Percentiles rank a stretch among this genome's conserved stretches.
phyloP scores from a whole-genome alignment of 2,113 vertebrate species.

The Anser brachyrhynchus region DNA sequence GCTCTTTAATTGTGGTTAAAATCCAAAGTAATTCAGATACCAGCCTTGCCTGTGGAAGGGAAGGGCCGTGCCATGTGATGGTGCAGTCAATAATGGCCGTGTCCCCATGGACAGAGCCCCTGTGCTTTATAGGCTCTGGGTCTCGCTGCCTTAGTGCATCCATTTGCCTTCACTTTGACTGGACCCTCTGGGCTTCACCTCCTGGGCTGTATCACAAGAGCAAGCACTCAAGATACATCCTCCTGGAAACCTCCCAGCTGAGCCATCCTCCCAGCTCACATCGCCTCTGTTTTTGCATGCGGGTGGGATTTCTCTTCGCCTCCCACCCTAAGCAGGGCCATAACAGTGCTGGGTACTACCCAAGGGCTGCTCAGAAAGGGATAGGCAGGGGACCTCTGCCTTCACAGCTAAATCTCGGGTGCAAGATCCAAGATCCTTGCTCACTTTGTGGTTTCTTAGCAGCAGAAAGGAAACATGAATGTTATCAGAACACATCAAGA shows the following conservation, averaged over 20 bases:
- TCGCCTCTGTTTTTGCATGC: neutral
- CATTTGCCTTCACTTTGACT: neutral
- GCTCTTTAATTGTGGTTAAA: constrained; percentile 79
- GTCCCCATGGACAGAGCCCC: neutral
- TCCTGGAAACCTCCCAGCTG: neutral
- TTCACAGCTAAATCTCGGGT: neutral
- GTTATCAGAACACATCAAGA: neutral
- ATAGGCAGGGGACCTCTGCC: neutral
- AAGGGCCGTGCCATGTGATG: constrained; percentile 29
- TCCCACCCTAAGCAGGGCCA: neutral
- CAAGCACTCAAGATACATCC: neutral
- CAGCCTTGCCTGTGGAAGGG: neutral
- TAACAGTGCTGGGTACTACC: neutral
- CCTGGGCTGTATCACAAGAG: neutral
- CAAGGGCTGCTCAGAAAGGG: neutral
- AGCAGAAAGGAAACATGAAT: neutral
- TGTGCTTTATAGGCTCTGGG: neutral
- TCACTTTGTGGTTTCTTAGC: neutral
- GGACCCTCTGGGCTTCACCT: neutral
- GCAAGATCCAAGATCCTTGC: neutral
- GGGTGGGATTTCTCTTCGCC: neutral
- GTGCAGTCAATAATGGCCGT: neutral
- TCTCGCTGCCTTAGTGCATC: neutral
- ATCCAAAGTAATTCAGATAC: constrained; percentile 73
- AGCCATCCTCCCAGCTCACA: neutral